These are phyloP conservation scores for Bombyx mandarina DNA, from an alignment of 1,140 invertebrate species.

Conservation along the genomic window DNA sequence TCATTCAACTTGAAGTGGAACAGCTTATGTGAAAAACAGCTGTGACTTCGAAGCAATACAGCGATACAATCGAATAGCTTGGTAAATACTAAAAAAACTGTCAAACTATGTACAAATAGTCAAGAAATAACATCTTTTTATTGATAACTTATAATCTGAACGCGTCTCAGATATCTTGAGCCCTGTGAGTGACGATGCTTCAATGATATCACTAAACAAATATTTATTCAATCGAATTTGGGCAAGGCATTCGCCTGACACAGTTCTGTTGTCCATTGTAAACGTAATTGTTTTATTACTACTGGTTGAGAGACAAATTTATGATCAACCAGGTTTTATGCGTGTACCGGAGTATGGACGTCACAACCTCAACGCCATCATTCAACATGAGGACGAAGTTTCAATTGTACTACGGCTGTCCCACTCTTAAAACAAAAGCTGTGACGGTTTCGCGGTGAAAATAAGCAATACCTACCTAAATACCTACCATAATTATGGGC, in stretches of 20 bases:
- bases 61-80: constrained; percentile 26
- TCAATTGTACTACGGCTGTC: no score
- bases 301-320: no score
- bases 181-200: background rate
- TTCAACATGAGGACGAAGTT: no score
- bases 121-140: constrained; percentile 13
- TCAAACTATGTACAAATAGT: constrained; percentile 19
- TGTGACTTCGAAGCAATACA: constrained; percentile 24
- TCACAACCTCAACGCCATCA: no score
- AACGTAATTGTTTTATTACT: no score
- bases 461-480: no score
- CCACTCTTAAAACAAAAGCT: no score
- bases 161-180: constrained; percentile 8
- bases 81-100: constrained; percentile 9
- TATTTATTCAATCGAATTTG: constrained; percentile 13
- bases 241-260: constrained; percentile 2
- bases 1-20: constrained; percentile 44
- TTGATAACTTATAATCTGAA: constrained; percentile 3
- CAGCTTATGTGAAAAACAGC: constrained; percentile 34
- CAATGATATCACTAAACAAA: constrained; percentile 13
- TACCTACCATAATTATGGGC: no score
- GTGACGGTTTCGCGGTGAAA: no score
- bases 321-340: no score
- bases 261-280: no score
- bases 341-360: no score